Conservation (phyloP, 1,140 invertebrate species). For the Cyphomyrmex costatus region DNA sequence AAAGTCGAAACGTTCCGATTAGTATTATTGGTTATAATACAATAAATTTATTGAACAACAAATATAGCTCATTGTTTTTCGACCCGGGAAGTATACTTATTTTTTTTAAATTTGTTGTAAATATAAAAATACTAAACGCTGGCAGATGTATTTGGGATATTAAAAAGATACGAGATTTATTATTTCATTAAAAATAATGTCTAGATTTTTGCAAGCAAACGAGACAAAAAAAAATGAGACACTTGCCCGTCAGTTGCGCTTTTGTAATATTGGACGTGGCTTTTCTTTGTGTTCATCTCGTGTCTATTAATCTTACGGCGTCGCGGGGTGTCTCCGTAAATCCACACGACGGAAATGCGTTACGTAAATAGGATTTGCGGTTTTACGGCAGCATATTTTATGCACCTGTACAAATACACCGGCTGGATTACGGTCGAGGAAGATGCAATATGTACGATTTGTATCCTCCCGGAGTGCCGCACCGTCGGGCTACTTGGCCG, state of each 20-base stretch:
- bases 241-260: constrained; percentile 24
- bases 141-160: not conserved
- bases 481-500: not conserved
- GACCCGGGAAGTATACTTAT: no score
- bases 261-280: constrained; percentile 51
- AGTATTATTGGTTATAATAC: no score
- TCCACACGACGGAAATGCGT: constrained; percentile 55
- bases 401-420: constrained; percentile 52
- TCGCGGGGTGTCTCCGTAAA: constrained; percentile 50
- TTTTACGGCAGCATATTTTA: constrained; percentile 62
- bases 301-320: constrained; percentile 57
- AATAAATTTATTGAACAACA: no score
- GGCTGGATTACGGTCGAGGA: constrained; percentile 44
- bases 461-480: constrained; percentile 20
- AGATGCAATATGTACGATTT: constrained; percentile 59
- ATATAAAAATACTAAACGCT: not conserved
- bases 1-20: no score
- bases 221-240: not conserved
- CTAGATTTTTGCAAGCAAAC: not conserved
- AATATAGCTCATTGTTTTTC: no score
- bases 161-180: not conserved
- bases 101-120: no score
- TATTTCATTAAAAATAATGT: not conserved
- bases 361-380: constrained; percentile 65
- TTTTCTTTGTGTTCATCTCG: constrained; percentile 24